Evolutionary conservation across 2,113 vertebrate genomes (phyloP).

Genomic region (Onychostruthus taczanowskii): DNA sequence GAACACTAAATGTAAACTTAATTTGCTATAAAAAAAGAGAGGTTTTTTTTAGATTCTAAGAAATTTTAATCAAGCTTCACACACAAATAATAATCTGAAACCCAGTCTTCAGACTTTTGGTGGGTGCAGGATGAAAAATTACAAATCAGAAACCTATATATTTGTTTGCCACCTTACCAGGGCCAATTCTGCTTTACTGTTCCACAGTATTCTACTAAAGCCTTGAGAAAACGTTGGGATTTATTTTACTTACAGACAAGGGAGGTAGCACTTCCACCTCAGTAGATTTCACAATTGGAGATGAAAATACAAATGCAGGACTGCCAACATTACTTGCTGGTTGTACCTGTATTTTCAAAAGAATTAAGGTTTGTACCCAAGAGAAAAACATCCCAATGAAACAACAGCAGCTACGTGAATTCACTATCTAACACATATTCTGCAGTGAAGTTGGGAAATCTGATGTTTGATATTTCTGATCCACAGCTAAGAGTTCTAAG

Average conservation of each 20-base stretch:
- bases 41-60: background rate
- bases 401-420: background rate
- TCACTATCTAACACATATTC: background rate
- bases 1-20: conserved; percentile 94
- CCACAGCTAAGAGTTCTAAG: background rate
- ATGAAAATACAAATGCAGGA: conserved; percentile 90
- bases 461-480: background rate
- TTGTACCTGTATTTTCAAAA: conserved; percentile 70
- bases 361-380: background rate
- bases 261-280: conserved; percentile 85
- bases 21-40: conserved; percentile 28
- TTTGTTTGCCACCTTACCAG: background rate
- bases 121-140: background rate
- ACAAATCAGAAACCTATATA: background rate
- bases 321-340: conserved; percentile 68
- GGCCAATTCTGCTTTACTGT: background rate
- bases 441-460: background rate
- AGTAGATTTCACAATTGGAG: conserved; percentile 94
- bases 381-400: background rate
- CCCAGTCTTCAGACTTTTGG: background rate
- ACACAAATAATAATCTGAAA: background rate
- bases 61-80: background rate
- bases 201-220: background rate
- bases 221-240: background rate
- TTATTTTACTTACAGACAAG: conserved; percentile 82